These are phyloP conservation scores for Coregonus suidteri DNA, from an alignment of 2,797 vertebrate species.

Conservation along the genomic window DNA sequence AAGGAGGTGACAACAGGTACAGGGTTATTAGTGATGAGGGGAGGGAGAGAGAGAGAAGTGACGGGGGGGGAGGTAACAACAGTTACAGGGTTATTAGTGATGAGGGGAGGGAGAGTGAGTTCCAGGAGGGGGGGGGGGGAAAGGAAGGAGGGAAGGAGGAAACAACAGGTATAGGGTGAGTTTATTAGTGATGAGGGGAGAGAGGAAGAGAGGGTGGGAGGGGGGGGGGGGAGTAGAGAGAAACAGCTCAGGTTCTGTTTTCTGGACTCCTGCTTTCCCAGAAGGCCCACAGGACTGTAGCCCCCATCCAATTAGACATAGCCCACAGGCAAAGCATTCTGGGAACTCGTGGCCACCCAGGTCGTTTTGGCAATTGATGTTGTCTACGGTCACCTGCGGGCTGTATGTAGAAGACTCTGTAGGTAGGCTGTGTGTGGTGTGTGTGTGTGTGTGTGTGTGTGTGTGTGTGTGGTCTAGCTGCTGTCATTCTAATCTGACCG, in stretches of 20 bases:
- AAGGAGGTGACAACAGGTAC: not conserved
- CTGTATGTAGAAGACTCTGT: conserved; percentile 30
- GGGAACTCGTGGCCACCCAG: conserved; percentile 49
- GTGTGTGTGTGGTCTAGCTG: conserved; percentile 14
- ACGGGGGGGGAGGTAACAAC: no score
- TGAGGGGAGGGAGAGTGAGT: conserved; percentile 29
- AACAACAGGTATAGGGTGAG: conserved; percentile 62
- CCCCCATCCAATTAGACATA: conserved; percentile 34
- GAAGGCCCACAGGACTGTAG: conserved; percentile 34
- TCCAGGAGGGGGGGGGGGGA: not conserved
- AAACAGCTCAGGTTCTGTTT: no score
- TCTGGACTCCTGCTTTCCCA: conserved; percentile 29
- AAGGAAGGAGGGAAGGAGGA: not conserved
- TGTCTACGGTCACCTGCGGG: not conserved
- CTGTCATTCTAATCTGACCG: conserved; percentile 47
- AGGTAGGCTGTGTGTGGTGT: conserved; percentile 6
- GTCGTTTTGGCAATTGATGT: conserved; percentile 56
- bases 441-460: conserved; percentile 3
- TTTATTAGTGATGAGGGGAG: no score
- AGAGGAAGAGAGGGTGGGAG: conserved; percentile 15
- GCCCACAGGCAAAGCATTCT: conserved; percentile 36
- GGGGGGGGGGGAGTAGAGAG: conserved; percentile 35
- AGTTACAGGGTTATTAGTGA: no score
- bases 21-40: conserved; percentile 17
- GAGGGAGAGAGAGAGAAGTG: conserved; percentile 42